Percentiles rank a stretch among this genome's conserved stretches.
Evolutionary conservation across 2,797 vertebrate species (phyloP).

Genomic region (Channallabes apus): DNA sequence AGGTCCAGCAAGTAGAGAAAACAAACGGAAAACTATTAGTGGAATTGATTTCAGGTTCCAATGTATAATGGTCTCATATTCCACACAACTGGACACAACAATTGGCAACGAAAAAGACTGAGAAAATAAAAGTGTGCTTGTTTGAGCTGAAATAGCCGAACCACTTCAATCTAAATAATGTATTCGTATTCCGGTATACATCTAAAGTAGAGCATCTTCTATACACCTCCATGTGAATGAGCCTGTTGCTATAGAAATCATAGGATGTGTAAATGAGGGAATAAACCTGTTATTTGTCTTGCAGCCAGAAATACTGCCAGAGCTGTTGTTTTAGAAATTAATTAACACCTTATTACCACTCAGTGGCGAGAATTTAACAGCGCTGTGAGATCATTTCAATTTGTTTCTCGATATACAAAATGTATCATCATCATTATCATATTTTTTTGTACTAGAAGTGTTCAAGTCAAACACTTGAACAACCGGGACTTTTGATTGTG

Average conservation of each 20-base stretch:
- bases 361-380: background rate
- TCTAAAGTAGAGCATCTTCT: background rate
- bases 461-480: too few relatives aligned
- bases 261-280: background rate
- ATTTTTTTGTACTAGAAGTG: too few relatives aligned
- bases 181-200: background rate
- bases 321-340: background rate
- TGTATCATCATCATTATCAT: background rate
- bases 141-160: background rate
- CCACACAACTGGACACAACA: background rate
- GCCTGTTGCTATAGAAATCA: background rate
- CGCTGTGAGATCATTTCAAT: background rate
- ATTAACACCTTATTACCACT: background rate
- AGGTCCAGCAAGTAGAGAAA: background rate
- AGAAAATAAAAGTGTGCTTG: background rate
- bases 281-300: background rate
- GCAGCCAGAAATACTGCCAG: background rate
- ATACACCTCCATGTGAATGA: background rate
- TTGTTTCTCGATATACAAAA: background rate
- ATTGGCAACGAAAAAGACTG: background rate
- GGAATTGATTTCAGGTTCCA: background rate
- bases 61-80: background rate
- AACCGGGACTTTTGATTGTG: too few relatives aligned
- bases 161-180: background rate
- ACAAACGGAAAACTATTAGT: background rate